A percentile compares a stretch with the other conserved stretches of the same genome.
Conservation (phyloP, 2,797 vertebrate species). For the Sebastes hubbsi region DNA sequence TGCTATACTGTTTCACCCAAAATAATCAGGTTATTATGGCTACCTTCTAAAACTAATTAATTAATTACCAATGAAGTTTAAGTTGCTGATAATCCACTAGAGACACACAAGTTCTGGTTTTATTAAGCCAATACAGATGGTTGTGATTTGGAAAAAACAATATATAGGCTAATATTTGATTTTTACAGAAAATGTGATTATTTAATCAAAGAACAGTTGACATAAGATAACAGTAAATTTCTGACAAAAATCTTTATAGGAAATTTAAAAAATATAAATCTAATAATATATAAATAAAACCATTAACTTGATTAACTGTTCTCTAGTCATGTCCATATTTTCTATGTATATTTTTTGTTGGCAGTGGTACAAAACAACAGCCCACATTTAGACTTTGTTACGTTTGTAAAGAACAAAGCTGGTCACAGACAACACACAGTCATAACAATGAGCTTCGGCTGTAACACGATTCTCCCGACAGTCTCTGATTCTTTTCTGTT, state of each 20-base stretch:
- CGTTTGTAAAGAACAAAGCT: conserved; percentile 29
- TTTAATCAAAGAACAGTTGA: background rate
- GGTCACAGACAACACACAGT: conserved; percentile 19
- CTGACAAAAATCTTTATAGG: background rate
- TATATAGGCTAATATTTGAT: background rate
- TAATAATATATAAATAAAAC: background rate
- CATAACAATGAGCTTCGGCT: conserved; percentile 32
- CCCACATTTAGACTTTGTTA: background rate
- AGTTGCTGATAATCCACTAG: background rate
- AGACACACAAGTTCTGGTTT: background rate
- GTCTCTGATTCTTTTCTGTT: conserved; percentile 39
- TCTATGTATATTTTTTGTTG: background rate
- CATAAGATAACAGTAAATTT: background rate
- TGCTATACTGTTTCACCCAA: background rate
- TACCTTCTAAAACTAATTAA: background rate
- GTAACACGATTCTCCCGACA: conserved; percentile 25
- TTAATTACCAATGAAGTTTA: background rate
- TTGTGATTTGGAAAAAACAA: background rate
- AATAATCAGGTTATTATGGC: background rate
- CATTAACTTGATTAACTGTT: background rate
- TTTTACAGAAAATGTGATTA: background rate
- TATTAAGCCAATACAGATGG: background rate
- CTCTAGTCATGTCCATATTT: background rate
- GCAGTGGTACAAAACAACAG: background rate
- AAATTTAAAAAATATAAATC: background rate